Evolutionary conservation across 2,797 vertebrate genomes (phyloP), one percentile per base, ranked within the genome.

Genomic region (Potorous gilbertii): DNA sequence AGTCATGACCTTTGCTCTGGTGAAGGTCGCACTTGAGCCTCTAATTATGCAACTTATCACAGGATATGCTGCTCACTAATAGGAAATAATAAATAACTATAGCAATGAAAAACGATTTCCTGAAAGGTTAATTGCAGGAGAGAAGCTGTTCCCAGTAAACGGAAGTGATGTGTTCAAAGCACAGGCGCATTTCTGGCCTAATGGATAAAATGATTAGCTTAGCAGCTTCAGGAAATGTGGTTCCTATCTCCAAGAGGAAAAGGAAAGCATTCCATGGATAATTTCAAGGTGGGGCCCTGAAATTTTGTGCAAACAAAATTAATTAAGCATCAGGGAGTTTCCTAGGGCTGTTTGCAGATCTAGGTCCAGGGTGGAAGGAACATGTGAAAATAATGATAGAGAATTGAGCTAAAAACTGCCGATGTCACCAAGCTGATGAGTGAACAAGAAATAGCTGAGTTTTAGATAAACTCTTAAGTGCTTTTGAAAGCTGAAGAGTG

Each of bases 31-130:
- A 95, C 92, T 97, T 96, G 94, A 94, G 90, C 96, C 94, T 59
- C 87, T 94, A 96, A 95, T 97, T 97, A 96, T 90, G 55, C 91
- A 98, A 96, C 55, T 97, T 96, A 97, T 96, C 93, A 50, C 90
- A 97, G 98, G 98, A 98, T 98, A 95, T 59, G 24, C 54, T 95
- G 94, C 95, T 98, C 46, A 24, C 94, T 98, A 98, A 96, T 98
- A 98, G 98, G 98, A 99, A 98, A 98, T 98, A 98, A 98, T 98
- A 98, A 98, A 98, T 98, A 98, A 97, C 81, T 81, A 11, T 94
- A 96, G 94, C 96, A 97, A 96, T 9, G 29, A 94, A 97, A 97
- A 98, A 98, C 54, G n/a, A 97, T 96, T 99, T 98, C 98, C 98
- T 98, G 95, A 95, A 94, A 97, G 94, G 95, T 97, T 98, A 97